phyloP scores from a whole-genome alignment of 2,113 vertebrate species.

The Nothobranchius kuhntae region DNA sequence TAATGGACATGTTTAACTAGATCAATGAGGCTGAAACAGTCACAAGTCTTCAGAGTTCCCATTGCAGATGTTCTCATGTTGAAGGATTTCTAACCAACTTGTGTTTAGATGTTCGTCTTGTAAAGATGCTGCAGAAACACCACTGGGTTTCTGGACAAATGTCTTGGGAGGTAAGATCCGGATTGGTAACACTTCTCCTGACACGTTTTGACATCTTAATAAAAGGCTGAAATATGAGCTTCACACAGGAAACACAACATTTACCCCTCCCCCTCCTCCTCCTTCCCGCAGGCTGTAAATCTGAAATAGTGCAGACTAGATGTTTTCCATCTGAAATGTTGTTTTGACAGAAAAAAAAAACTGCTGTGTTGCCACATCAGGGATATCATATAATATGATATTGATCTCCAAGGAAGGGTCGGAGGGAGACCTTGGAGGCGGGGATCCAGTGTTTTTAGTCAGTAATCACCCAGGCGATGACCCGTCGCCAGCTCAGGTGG shows the following conservation, averaged over 20 bases:
- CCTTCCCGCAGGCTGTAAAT: too few species aligned
- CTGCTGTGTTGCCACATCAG: conserved; percentile 51
- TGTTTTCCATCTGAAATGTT: conserved; percentile 51
- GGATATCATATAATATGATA: conserved; percentile 49
- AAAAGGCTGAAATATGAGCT: conserved; percentile 34
- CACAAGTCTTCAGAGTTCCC: too few species aligned
- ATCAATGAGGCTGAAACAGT: too few species aligned
- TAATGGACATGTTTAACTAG: too few species aligned
- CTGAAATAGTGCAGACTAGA: conserved; percentile 50
- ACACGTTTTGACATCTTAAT: conserved; percentile 20
- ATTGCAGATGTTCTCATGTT: too few species aligned
- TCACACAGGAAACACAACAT: conserved; percentile 20
- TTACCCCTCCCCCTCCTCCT: too few species aligned
- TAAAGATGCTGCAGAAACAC: not conserved
- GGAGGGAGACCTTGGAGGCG: conserved; percentile 26
- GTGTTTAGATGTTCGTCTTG: not conserved
- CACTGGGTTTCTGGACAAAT: conserved; percentile 12
- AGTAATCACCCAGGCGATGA: conserved; percentile 50
- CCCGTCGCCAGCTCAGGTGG: conserved; percentile 6
- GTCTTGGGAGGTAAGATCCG: conserved; percentile 22
- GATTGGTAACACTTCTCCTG: conserved; percentile 8
- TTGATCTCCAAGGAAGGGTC: conserved; percentile 46
- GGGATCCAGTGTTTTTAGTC: conserved; percentile 37
- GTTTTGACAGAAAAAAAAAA: conserved; percentile 56
- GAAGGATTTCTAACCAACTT: too few species aligned